These are phyloP conservation scores for Eumerus sabulonum DNA, from an alignment of 2,888 invertebrate genomes.

Conservation along the genomic window DNA sequence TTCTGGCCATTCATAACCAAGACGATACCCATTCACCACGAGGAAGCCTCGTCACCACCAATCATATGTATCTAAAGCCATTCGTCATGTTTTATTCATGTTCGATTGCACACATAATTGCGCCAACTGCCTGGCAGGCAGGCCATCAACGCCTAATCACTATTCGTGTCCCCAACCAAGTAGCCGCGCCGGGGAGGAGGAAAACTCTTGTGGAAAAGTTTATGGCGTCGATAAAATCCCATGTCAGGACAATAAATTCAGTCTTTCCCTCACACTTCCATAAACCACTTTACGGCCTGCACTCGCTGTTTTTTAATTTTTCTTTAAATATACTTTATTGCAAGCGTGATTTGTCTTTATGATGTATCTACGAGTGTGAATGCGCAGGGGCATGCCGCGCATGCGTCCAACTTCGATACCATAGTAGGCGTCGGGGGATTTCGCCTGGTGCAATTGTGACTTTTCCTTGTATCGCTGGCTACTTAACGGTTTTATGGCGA, in stretches of 20 bases:
- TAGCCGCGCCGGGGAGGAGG: neutral
- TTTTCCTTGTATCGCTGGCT: no score
- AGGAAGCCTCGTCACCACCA: conserved; percentile 18
- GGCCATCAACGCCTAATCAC: no score
- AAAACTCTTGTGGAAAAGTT: conserved; percentile 8
- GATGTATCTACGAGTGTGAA: neutral
- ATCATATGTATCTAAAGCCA: neutral
- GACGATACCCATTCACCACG: conserved; percentile 2
- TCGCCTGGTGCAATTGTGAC: no score
- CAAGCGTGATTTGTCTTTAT: conserved; percentile 16
- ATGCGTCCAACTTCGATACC: no score
- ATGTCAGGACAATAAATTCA: conserved; percentile 45
- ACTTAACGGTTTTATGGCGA: no score
- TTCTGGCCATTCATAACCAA: no score
- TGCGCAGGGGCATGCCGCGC: no score
- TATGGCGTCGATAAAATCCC: conserved; percentile 45
- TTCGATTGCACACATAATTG: conserved; percentile 46
- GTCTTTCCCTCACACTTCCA: conserved; percentile 23
- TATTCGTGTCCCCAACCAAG: no score
- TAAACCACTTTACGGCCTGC: conserved; percentile 16
- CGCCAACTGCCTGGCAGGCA: neutral
- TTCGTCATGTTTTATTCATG: conserved; percentile 53
- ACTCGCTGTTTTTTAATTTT: neutral
- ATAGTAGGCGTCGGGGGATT: no score
- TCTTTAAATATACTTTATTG: conserved; percentile 10